Conservation (phyloP, 2,797 vertebrate species). For the Choloepus didactylus region DNA sequence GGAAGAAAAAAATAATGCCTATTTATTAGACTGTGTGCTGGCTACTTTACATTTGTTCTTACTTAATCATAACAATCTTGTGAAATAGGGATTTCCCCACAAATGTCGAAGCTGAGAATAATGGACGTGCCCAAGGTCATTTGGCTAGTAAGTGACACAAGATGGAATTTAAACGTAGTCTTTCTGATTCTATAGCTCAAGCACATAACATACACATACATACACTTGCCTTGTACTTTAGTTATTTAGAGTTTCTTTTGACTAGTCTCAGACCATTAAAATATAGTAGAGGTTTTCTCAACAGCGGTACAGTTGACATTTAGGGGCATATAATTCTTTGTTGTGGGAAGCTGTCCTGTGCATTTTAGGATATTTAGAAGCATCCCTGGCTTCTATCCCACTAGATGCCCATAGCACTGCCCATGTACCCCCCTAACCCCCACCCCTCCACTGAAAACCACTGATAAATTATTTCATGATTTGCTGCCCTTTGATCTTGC, state of each 20-base stretch:
- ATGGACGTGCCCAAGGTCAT: slow-evolving; percentile 16
- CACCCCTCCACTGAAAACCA: neutral
- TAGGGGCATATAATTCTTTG: neutral
- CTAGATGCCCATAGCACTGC: neutral
- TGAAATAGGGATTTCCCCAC: slow-evolving; percentile 18
- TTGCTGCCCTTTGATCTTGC: slow-evolving; percentile 59
- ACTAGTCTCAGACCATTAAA: slow-evolving; percentile 33
- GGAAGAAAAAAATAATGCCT: neutral
- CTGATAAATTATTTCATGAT: slow-evolving; percentile 59
- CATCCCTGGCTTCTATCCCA: neutral
- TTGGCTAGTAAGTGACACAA: neutral
- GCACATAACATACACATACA: neutral
- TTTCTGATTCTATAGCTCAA: slow-evolving; percentile 46
- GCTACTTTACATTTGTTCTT: slow-evolving; percentile 19
- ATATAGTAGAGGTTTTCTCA: slow-evolving; percentile 26
- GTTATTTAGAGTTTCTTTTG: slow-evolving; percentile 56
- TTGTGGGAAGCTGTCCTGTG: neutral
- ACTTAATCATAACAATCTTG: slow-evolving; percentile 25
- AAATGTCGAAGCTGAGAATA: slow-evolving; percentile 29
- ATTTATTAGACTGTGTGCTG: neutral
- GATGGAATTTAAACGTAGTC: neutral
- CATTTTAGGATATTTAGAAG: neutral
- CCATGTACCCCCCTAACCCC: too few relatives aligned
- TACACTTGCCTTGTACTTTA: neutral
- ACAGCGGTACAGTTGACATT: neutral